phyloP scores from a whole-genome alignment of 2,888 invertebrate genomes.

The Erynnis tages region DNA sequence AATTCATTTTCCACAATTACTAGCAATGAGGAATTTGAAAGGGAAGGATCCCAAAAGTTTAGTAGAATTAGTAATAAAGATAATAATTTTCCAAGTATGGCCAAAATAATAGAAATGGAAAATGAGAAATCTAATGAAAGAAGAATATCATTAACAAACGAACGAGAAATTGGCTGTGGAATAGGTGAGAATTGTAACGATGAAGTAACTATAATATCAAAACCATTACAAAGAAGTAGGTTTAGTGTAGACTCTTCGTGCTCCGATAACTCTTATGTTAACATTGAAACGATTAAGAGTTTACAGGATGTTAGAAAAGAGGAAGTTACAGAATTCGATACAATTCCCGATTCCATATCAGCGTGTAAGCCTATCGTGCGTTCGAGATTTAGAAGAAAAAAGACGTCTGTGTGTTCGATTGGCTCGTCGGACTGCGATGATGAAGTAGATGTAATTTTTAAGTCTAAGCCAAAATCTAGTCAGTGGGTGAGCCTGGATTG shows the following conservation, averaged over 20 bases:
- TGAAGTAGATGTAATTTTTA: conserved; percentile 78
- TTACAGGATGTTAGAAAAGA: conserved; percentile 78
- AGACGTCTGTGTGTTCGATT: conserved; percentile 77
- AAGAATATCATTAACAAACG: conserved; percentile 72
- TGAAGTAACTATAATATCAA: conserved; percentile 65
- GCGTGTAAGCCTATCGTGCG: conserved; percentile 59
- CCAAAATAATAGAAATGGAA: conserved; percentile 78
- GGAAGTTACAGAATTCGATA: conserved; percentile 54
- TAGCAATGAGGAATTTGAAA: conserved; percentile 55
- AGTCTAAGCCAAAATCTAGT: conserved; percentile 81
- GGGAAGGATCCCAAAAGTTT: conserved; percentile 60
- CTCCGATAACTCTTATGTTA: conserved; percentile 81
- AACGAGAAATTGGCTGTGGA: conserved; percentile 74
- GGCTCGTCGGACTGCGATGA: conserved; percentile 79
- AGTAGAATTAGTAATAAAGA: conserved; percentile 70
- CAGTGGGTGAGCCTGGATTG: conserved; percentile 80
- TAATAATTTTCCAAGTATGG: conserved; percentile 70
- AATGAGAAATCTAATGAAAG: conserved; percentile 76
- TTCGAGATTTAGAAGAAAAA: conserved; percentile 73
- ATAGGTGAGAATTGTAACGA: conserved; percentile 55
- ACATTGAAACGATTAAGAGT: conserved; percentile 78
- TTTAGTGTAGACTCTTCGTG: conserved; percentile 79
- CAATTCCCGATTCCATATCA: conserved; percentile 58
- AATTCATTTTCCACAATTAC: conserved; percentile 63
- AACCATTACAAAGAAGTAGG: conserved; percentile 65